phyloP scores from a whole-genome alignment of 2,113 vertebrate genomes.

The Syngnathus scovelli region DNA sequence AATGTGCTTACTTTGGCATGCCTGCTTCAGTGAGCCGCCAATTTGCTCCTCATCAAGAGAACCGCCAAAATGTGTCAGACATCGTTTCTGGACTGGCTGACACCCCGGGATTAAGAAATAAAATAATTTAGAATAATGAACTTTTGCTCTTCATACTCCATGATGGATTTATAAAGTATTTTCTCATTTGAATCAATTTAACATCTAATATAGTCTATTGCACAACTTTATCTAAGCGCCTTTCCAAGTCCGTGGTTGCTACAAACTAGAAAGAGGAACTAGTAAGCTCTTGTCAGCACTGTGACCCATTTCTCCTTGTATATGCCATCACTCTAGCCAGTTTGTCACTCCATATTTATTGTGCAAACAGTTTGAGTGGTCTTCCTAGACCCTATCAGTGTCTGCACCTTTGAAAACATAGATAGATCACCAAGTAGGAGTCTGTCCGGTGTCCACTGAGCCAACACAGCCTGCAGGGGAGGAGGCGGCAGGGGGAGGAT shows the following conservation, averaged over 20 bases:
- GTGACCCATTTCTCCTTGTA: conserved; percentile 16
- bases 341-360: conserved; percentile 51
- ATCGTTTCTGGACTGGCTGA: conserved; percentile 11
- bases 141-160: not conserved
- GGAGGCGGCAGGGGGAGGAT: not conserved
- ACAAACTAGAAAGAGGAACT: conserved; percentile 14
- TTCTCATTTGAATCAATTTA: too few species aligned
- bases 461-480: conserved; percentile 41
- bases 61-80: conserved; percentile 5
- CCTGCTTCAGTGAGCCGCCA: conserved; percentile 42
- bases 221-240: not conserved
- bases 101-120: conserved; percentile 3
- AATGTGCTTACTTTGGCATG: conserved; percentile 57
- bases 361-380: conserved; percentile 46
- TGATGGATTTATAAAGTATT: not conserved
- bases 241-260: not conserved
- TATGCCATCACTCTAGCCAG: conserved; percentile 13
- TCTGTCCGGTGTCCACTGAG: conserved; percentile 29
- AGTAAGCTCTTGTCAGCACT: conserved; percentile 18
- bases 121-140: not conserved
- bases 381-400: conserved; percentile 46
- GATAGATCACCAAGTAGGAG: conserved; percentile 40
- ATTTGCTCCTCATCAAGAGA: conserved; percentile 43
- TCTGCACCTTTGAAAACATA: conserved; percentile 54
- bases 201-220: not conserved